phyloP scores from a whole-genome alignment of 2,888 invertebrate genomes.

The Phorcus lineatus region DNA sequence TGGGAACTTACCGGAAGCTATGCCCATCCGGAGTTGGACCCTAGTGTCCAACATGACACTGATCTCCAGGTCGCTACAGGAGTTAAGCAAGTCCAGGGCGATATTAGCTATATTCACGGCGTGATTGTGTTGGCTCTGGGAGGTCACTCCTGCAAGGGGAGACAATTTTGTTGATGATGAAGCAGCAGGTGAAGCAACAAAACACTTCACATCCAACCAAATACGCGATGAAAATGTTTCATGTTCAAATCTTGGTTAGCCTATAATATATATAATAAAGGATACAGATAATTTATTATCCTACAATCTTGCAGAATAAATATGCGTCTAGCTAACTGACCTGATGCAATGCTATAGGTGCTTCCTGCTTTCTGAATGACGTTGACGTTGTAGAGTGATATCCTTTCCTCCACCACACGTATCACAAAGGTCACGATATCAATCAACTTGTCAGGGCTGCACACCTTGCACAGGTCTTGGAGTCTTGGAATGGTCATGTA shows the following conservation, averaged over 20 bases:
- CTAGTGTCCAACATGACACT: background rate
- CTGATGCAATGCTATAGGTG: background rate
- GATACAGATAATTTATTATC: too few species aligned
- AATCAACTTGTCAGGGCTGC: background rate
- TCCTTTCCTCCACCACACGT: background rate
- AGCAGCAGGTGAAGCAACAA: too few species aligned
- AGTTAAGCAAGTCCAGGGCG: conserved; percentile 7
- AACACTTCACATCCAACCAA: too few species aligned
- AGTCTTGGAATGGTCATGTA: background rate
- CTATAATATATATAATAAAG: too few species aligned
- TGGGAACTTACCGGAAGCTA: background rate
- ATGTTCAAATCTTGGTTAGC: too few species aligned
- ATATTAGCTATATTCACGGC: conserved; percentile 15
- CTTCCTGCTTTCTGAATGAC: background rate
- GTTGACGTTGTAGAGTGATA: background rate
- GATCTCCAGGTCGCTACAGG: conserved; percentile 7
- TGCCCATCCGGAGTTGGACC: conserved; percentile 9
- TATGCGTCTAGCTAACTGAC: background rate
- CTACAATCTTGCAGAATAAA: too few species aligned
- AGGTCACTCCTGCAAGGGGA: background rate
- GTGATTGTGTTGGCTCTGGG: background rate
- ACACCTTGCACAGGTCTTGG: background rate
- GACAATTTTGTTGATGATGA: background rate
- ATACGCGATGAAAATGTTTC: too few species aligned
- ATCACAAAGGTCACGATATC: background rate